Evolutionary conservation across 2,113 vertebrate genomes (phyloP).

Genomic region (Rattus norvegicus): DNA sequence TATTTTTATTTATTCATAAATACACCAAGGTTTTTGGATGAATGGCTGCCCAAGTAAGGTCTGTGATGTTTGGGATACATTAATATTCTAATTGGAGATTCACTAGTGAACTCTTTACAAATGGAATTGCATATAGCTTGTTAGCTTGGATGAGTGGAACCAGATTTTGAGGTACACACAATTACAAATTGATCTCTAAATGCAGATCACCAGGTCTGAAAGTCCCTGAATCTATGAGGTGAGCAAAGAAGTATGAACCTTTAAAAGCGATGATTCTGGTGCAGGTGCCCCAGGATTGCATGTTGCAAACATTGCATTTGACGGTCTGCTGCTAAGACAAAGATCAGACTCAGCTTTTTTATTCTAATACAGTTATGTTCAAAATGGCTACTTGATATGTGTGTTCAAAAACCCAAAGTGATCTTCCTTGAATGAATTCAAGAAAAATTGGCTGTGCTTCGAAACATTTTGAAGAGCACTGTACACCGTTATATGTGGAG

Average conservation of each 20-base stretch:
- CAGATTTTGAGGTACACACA: background rate
- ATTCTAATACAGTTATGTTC: background rate
- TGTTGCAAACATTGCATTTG: background rate
- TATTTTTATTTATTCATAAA: conserved; percentile 26
- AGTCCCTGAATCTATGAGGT: background rate
- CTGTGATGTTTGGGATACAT: background rate
- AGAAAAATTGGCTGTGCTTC: conserved; percentile 51
- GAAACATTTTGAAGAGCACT: conserved; percentile 58
- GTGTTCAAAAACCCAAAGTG: conserved; percentile 43
- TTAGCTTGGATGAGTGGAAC: background rate
- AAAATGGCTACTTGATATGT: conserved; percentile 24
- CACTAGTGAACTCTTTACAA: background rate
- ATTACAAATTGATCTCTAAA: background rate
- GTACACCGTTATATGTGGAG: conserved; percentile 32
- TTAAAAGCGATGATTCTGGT: background rate
- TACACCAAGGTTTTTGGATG: background rate
- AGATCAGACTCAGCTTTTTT: conserved; percentile 13
- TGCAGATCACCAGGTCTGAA: background rate
- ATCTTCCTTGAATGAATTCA: conserved; percentile 48
- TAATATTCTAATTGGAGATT: background rate
- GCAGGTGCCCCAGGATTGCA: background rate
- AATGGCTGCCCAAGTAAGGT: conserved; percentile 11
- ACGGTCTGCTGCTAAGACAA: background rate
- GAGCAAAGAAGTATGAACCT: background rate
- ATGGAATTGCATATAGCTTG: background rate